These are phyloP conservation scores for Labeo calbasu DNA, from an alignment of 2,797 vertebrate species.

Conservation along the genomic window DNA sequence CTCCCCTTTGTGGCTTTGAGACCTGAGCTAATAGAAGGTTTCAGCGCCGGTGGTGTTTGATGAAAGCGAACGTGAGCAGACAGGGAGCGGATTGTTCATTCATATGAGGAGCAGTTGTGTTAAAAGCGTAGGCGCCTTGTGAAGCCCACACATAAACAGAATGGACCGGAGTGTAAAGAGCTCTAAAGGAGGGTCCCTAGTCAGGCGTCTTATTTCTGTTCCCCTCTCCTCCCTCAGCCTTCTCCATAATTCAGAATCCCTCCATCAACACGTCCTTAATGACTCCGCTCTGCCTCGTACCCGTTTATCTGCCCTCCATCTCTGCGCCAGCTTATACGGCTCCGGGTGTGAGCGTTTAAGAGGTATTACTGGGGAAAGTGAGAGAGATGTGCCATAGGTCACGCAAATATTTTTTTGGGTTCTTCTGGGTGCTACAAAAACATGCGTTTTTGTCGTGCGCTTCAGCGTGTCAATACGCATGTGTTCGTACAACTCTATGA, in stretches of 20 bases:
- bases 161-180: slow-evolving; percentile 17
- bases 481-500: slow-evolving; percentile 8
- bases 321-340: slow-evolving; percentile 54
- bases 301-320: slow-evolving; percentile 60
- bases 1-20: slow-evolving; percentile 7
- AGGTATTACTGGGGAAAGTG: slow-evolving; percentile 44
- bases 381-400: slow-evolving; percentile 34
- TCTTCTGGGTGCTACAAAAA: not conserved
- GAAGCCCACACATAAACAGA: slow-evolving; percentile 51
- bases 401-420: slow-evolving; percentile 1
- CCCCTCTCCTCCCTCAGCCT: slow-evolving; percentile 20
- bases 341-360: slow-evolving; percentile 39
- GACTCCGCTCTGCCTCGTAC: slow-evolving; percentile 58
- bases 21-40: slow-evolving; percentile 41
- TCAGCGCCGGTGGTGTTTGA: slow-evolving; percentile 44
- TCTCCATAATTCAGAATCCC: slow-evolving; percentile 54
- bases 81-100: slow-evolving; percentile 59
- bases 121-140: slow-evolving; percentile 47
- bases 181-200: slow-evolving; percentile 40
- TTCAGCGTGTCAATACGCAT: not conserved
- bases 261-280: slow-evolving; percentile 68
- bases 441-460: not conserved
- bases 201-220: slow-evolving; percentile 42
- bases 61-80: slow-evolving; percentile 44
- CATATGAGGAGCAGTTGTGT: slow-evolving; percentile 38